Evolutionary conservation across 2,888 invertebrate genomes (phyloP), one percentile per base, ranked within the genome.

Genomic region (Oxycera nigricornis): DNA sequence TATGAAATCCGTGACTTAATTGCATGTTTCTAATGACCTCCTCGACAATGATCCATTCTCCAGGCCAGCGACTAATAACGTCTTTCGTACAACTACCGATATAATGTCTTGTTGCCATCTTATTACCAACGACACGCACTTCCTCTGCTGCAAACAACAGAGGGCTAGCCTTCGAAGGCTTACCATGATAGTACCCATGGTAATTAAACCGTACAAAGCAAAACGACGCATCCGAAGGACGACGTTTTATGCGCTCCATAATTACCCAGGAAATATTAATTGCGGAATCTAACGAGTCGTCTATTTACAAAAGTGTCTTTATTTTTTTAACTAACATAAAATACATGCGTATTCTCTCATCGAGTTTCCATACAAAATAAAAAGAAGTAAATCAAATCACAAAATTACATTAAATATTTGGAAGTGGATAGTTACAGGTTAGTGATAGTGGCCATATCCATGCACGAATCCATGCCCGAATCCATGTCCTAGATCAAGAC

Each of bases 261-360:
- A 65, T 39, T 24, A 65, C 26, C 39, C n/a, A 1, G 17, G n/a
- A 41, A 28, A 7, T 28, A 50, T 35, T 9, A 41, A 46, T 59
- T 59, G 28, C n/a, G n/a, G n/a, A 22, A 65, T 24, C 26, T n/a
- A 26, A 26, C 28, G 2, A 35, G 9, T 70, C 35, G 35, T 31
- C 31, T 70, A 70, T 70, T 20, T 70, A 70, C 70, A 70, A 24
- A n/a, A 35, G 65, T 50, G 46, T 62, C 31, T 68, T 70, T 70
- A 70, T 70, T 67, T n/a, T n/a, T 50, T 70, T 31, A 70, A 70
- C 70, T 70, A 70, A 35, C 55, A 70, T 31, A 70, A 65, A 52
- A 52, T 55, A 70, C 28, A 28, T 26, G 50, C 67, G 46, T 50
- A 11, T 14, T 14, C 17, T 68, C 20, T 68, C 68, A 30, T 26